Base-by-base conservation (phyloP, 2,888 invertebrate genomes). In the Hemaris fuciformis region DNA sequence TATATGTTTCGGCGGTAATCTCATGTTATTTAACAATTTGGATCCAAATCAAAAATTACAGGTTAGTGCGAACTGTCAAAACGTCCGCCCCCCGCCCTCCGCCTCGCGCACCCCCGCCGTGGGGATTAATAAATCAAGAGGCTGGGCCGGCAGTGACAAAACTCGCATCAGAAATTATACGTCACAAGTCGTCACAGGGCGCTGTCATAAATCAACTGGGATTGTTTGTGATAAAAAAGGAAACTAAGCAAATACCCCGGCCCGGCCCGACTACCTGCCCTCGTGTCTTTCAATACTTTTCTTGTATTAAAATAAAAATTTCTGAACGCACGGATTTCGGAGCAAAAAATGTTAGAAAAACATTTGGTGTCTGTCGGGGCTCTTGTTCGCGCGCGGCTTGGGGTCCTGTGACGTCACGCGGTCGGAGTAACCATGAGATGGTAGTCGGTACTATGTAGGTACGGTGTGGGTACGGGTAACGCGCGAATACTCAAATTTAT, bases 281-380 rank as follows among this genome's bases (percentile, higher is more conserved):
- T 82, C 86, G 86, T 88, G 88, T 89, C 90, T 88, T 89, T 86
- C 87, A 90, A 90, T 91, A 87, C 88, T 87, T 86, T 85, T 87
- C 87, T 90, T 89, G 87, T 88, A 90, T 89, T 91, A 88, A 91
- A 92, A 91, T 90, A 91, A 91, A 63, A 89, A 89, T 82, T 87
- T 87, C 78, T 84, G 86, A 89, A 87, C 85, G 83, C 88, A 87
- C 83, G 86, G 87, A 87, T 89, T 89, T 81, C 79, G 83, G 84
- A 76, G 76, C 91, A 92, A 92, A 92, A 91, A 91, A 91, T 81
- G 82, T 80, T 85, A 75, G 87, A 91, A 91, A 91, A 91, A 91
- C 88, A 79, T 31, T 78, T 83, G 81, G 84, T 85, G 84, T n/a
- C 83, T 18, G 45, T 45, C 3, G 15, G n/a, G 13, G 8, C 8